phyloP scores from a whole-genome alignment of 2,113 vertebrate genomes.

The Neoarius graeffei region DNA sequence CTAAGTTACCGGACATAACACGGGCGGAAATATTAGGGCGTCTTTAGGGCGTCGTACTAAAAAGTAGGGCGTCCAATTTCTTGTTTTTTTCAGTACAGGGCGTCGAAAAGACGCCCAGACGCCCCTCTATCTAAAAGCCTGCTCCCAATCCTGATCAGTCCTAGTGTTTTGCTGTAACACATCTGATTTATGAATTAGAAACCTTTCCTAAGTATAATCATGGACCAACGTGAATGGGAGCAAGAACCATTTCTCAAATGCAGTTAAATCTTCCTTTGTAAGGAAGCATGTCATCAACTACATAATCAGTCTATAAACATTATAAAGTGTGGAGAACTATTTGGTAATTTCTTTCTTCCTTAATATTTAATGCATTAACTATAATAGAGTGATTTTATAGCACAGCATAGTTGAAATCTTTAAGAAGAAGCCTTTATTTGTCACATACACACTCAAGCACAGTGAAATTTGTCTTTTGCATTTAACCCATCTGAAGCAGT shows the following conservation, averaged over 20 bases:
- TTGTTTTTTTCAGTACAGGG: no score
- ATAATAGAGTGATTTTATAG: neutral
- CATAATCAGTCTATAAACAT: neutral
- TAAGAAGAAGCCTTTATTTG: no score
- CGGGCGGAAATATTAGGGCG: no score
- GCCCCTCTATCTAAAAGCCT: no score
- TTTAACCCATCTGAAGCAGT: no score
- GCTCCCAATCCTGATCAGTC: neutral
- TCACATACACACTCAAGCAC: no score
- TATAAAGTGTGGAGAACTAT: neutral
- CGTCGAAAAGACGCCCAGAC: no score
- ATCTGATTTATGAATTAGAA: neutral
- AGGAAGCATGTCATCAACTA: neutral
- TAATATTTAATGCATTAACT: neutral
- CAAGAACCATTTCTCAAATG: neutral
- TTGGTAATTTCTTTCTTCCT: neutral
- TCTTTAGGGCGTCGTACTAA: no score
- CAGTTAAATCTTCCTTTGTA: neutral
- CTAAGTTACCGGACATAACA: no score
- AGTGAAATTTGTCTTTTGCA: no score
- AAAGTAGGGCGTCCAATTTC: no score
- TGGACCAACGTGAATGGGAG: neutral
- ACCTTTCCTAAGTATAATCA: neutral
- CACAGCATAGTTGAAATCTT: neutral
- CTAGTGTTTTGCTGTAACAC: neutral